Evolutionary conservation across 92 coral and sea anemone genomes (phyloP).

Genomic region (Desmophyllum pertusum): DNA sequence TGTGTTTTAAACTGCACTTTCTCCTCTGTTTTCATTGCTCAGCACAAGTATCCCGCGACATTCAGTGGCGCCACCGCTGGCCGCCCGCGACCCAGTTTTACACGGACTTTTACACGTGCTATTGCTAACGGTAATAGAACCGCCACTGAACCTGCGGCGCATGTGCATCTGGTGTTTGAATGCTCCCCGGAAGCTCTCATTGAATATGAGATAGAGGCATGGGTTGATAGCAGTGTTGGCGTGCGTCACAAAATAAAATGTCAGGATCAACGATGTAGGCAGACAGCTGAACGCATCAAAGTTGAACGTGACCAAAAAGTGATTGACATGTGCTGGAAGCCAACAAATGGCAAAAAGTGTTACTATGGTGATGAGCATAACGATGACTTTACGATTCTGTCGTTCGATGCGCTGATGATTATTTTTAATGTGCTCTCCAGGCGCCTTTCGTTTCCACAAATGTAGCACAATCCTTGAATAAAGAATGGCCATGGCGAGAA

Average conservation of each 20-base stretch:
- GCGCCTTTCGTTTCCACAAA: conserved; percentile 69
- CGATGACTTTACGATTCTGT: conserved; percentile 70
- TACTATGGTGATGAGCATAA: conserved; percentile 74
- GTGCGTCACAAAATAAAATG: conserved; percentile 56
- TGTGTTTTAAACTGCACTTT: conserved; percentile 9
- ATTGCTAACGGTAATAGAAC: background rate
- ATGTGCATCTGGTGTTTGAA: conserved; percentile 47
- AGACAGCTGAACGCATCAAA: conserved; percentile 30
- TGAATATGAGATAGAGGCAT: conserved; percentile 77
- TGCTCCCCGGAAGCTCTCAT: conserved; percentile 68
- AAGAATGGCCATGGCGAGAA: conserved; percentile 65
- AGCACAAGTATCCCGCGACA: background rate
- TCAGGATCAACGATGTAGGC: conserved; percentile 26
- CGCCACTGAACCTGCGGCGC: background rate
- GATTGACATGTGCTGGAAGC: conserved; percentile 72
- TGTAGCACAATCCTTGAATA: conserved; percentile 60
- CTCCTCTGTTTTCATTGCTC: background rate
- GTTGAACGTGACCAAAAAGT: conserved; percentile 44
- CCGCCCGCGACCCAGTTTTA: background rate
- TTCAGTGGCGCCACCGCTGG: background rate
- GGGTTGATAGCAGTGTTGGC: conserved; percentile 77
- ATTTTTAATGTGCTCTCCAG: conserved; percentile 62
- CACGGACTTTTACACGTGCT: background rate
- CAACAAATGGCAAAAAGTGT: conserved; percentile 75
- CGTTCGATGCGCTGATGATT: conserved; percentile 59